Percentiles rank a stretch among this genome's conserved stretches.
These are phyloP conservation scores for Astur gentilis DNA, from an alignment of 2,113 vertebrate species.

Conservation along the genomic window DNA sequence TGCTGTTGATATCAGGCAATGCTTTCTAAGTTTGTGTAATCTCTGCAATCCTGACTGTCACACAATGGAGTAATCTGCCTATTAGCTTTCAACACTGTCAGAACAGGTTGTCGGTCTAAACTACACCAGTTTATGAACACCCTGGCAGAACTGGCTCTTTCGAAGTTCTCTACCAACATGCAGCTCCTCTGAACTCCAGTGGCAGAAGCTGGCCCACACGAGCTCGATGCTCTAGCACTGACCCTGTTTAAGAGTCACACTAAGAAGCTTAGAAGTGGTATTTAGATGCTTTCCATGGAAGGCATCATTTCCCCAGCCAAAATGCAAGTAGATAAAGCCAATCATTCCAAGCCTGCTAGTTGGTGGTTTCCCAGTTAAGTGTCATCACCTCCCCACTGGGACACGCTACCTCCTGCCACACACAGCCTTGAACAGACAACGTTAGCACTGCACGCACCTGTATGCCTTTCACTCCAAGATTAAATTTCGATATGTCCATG, in stretches of 20 bases:
- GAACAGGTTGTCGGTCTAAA: not conserved
- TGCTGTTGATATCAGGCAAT: not conserved
- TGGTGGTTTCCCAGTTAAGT: not conserved
- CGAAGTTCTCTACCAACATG: not conserved
- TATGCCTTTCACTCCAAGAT: conserved; percentile 87
- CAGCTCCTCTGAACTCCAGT: not conserved
- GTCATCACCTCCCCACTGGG: not conserved
- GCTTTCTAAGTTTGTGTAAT: not conserved
- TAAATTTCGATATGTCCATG: conserved; percentile 82
- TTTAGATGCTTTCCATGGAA: not conserved
- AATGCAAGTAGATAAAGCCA: not conserved
- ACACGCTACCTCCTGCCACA: not conserved
- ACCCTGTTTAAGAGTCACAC: not conserved
- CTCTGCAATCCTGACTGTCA: not conserved
- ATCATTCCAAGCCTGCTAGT: not conserved
- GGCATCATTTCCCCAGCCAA: not conserved
- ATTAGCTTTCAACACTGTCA: not conserved
- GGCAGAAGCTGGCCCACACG: not conserved
- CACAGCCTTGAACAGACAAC: not conserved
- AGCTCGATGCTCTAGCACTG: not conserved
- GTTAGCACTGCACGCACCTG: conserved; percentile 73
- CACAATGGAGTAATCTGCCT: not conserved
- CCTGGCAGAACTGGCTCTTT: not conserved
- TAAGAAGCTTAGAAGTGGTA: not conserved
- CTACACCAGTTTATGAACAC: not conserved